phyloP scores from a whole-genome alignment of 1,140 invertebrate species.

The Nymphalis io region DNA sequence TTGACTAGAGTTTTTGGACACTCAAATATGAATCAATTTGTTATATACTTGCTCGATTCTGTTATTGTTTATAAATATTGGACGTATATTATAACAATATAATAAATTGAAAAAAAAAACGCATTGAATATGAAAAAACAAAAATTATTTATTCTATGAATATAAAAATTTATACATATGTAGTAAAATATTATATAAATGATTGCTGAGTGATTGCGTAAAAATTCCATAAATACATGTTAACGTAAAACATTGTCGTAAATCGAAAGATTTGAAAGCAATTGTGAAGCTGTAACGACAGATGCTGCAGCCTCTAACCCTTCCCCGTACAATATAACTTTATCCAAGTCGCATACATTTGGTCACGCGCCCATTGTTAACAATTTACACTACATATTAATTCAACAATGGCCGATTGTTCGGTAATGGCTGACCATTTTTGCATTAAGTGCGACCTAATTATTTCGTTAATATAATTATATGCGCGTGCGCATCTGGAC shows the following conservation, averaged over 20 bases:
- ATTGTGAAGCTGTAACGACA: slow-evolving; percentile 33
- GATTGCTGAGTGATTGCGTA: background rate
- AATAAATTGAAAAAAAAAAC: no score
- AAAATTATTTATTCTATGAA: no score
- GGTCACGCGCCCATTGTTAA: slow-evolving; percentile 61
- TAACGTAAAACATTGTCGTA: slow-evolving; percentile 15
- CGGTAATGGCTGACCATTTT: slow-evolving; percentile 59
- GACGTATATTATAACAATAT: no score
- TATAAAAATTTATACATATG: no score
- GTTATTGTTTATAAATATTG: no score
- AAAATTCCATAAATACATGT: slow-evolving; percentile 14
- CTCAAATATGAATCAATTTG: no score
- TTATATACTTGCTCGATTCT: no score
- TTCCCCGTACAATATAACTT: slow-evolving; percentile 36
- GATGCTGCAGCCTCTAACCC: slow-evolving; percentile 49
- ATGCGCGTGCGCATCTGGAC: slow-evolving; percentile 37
- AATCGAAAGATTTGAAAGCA: slow-evolving; percentile 15
- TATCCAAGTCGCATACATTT: slow-evolving; percentile 53
- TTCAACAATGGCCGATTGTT: slow-evolving; percentile 58
- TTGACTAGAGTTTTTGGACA: no score
- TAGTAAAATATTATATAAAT: background rate
- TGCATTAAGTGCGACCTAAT: slow-evolving; percentile 54
- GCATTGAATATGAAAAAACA: no score
- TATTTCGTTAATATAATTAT: slow-evolving; percentile 65
- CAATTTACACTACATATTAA: slow-evolving; percentile 53